Percentiles rank a stretch among this genome's conserved stretches.
Evolutionary conservation across 2,888 invertebrate species (phyloP).

Genomic region (Serrognathus titanus): DNA sequence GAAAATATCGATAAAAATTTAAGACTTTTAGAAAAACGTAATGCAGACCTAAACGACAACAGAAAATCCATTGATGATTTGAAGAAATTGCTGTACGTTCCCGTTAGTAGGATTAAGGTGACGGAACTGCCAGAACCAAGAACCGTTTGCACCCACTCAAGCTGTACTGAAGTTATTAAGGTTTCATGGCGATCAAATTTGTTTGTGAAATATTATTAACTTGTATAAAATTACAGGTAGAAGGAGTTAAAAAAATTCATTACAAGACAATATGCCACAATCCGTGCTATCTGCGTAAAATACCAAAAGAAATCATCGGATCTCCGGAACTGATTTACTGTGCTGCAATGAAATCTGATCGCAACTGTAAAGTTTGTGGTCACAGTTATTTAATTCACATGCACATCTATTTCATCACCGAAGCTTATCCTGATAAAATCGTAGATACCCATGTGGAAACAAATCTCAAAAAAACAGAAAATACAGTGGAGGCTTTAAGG

Average conservation of each 20-base stretch:
- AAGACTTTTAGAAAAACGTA: slow-evolving; percentile 29
- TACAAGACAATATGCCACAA: slow-evolving; percentile 31
- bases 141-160: slow-evolving; percentile 35
- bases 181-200: not conserved
- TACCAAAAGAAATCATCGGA: slow-evolving; percentile 40
- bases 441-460: slow-evolving; percentile 25
- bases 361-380: slow-evolving; percentile 27
- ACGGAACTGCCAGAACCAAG: slow-evolving; percentile 34
- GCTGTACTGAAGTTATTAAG: slow-evolving; percentile 25
- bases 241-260: slow-evolving; percentile 21
- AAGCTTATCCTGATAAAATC: slow-evolving; percentile 30
- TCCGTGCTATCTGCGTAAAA: slow-evolving; percentile 38
- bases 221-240: slow-evolving; percentile 25
- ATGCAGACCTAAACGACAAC: slow-evolving; percentile 24
- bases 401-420: slow-evolving; percentile 42
- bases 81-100: slow-evolving; percentile 36
- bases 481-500: not conserved
- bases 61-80: slow-evolving; percentile 32
- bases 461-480: slow-evolving; percentile 3
- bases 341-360: slow-evolving; percentile 31
- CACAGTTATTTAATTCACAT: slow-evolving; percentile 37
- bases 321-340: slow-evolving; percentile 35
- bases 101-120: slow-evolving; percentile 33
- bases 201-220: not conserved
- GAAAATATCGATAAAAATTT: slow-evolving; percentile 41